Evolutionary conservation across 2,888 invertebrate genomes (phyloP), one percentile per base, ranked within the genome.

Genomic region (Dinocampus coccinellae): DNA sequence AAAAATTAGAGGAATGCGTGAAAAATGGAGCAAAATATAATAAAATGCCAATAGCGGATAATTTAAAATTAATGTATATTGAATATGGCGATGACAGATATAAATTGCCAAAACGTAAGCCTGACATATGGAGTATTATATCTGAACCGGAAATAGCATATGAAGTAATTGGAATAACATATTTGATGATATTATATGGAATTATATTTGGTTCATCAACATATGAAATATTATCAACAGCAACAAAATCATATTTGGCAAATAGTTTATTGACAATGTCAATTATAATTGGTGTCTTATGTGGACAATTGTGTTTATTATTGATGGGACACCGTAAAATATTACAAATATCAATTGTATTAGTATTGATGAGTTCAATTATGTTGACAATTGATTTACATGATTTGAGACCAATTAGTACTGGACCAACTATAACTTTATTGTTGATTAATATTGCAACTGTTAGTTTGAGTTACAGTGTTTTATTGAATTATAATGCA

Each of bases 291-390:
- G 79, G 78, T 7, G 75, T 77, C 64, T 26, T 76, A 1, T 58
- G 68, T 52, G 74, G 77, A 52, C 79, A 79, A 68, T 53, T 76
- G 39, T 77, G 78, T 57, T 58, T 76, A 4, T 47, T 79, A 0
- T 42, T 77, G 22, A 77, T 79, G 73, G 78, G 77, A 26, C 79
- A 79, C 42, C 70, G 75, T 11, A 75, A 69, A 53, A 72, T 76
- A 26, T 69, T 79, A 0, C 75, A 68, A 22, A 68, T 77, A 20
- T 71, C 76, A 4, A 70, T 78, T 22, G 58, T 57, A n/a, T 72
- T 79, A 3, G 70, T 77, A 10, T 66, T 77, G n/a, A 13, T 75
- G 4, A 76, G 75, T 29, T 76, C 77, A n/a, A 69, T 72, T 29
- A 63, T 73, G 53, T 68, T 77, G 13, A 74, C 73, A 29, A 67